Evolutionary conservation across 1,140 invertebrate species (phyloP), one percentile per base, ranked within the genome.

Genomic region (Diachasma alloeum): DNA sequence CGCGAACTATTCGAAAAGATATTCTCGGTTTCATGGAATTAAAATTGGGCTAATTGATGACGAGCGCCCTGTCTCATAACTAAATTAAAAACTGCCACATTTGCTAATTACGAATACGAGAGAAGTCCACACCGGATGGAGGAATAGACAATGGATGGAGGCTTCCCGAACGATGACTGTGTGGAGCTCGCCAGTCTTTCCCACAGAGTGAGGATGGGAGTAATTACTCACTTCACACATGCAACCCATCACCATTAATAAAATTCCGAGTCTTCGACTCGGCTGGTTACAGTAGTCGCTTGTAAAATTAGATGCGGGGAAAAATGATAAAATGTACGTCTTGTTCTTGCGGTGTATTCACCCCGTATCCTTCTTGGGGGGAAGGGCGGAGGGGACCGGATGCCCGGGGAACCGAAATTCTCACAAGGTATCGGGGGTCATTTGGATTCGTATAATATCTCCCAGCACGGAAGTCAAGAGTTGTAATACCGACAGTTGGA

Each of bases 401-500:
- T 44, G 8, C 42, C 42, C 69, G 15, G 19, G 42, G 22, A 69
- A 69, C 36, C 39, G 37, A 44, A 44, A 46, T 46, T 26, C 42
- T 42, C 42, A 48, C 42, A 44, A 71, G 37, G 42, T n/a, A 42
- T 69, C 36, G 11, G 37, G n/a, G 9, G 9, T 71, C 37, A 42
- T 44, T 71, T 71, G 19, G 44, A 71, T 71, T 71, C 15, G 69
- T 46, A 26, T 46, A 46, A 46, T 46, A 71, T 24, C 37, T 4
- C 11, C 24, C 9, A 19, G 9, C 69, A 37, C 69, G 69, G 69
- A 71, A 71, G 42, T 71, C 42, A 22, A n/a, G 69, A 71, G 17
- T 70, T n/a, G 37, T 71, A 46, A 71, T 71, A 71, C 69, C 17
- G 69, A 71, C 69, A 56, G 46, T 56, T 59, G 71, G 48, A 72